Percentiles rank a stretch among this genome's conserved stretches.
These are phyloP conservation scores for Picathartes gymnocephalus DNA, from an alignment of 2,113 vertebrate genomes.

Conservation along the genomic window DNA sequence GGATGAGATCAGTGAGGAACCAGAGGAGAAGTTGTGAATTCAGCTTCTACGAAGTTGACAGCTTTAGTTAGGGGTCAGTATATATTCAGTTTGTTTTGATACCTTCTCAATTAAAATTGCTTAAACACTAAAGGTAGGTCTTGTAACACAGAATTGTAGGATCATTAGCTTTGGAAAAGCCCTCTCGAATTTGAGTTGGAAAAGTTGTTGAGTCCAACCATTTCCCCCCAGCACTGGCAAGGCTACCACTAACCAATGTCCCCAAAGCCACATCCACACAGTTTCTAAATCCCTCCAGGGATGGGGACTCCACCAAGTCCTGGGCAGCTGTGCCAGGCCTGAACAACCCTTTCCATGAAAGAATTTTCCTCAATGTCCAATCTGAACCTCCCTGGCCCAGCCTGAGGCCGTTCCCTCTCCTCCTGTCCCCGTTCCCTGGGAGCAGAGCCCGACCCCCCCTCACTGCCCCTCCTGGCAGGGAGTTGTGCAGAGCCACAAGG, in stretches of 20 bases:
- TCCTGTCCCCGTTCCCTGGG: not conserved
- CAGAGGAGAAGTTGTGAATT: not conserved
- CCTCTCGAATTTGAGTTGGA: not conserved
- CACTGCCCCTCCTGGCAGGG: not conserved
- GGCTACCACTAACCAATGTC: too few species aligned
- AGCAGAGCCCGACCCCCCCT: not conserved
- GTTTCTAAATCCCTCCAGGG: not conserved
- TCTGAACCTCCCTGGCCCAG: fast-evolving
- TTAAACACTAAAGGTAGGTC: not conserved
- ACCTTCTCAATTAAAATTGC: not conserved
- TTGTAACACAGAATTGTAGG: not conserved
- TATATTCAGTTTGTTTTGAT: not conserved
- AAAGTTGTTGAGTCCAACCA: not conserved
- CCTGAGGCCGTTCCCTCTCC: not conserved
- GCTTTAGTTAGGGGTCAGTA: not conserved
- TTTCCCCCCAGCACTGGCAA: not conserved
- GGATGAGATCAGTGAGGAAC: not conserved
- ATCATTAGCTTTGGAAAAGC: not conserved
- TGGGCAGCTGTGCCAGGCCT: not conserved
- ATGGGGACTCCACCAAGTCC: not conserved
- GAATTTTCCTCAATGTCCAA: fast-evolving
- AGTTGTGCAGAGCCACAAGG: not conserved
- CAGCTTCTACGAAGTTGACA: not conserved
- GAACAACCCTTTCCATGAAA: not conserved
- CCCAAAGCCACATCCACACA: fast-evolving